Percentiles rank a stretch among this genome's conserved stretches.
These are phyloP conservation scores for Pollenia amentaria DNA, from an alignment of 2,888 invertebrate genomes.

Conservation along the genomic window DNA sequence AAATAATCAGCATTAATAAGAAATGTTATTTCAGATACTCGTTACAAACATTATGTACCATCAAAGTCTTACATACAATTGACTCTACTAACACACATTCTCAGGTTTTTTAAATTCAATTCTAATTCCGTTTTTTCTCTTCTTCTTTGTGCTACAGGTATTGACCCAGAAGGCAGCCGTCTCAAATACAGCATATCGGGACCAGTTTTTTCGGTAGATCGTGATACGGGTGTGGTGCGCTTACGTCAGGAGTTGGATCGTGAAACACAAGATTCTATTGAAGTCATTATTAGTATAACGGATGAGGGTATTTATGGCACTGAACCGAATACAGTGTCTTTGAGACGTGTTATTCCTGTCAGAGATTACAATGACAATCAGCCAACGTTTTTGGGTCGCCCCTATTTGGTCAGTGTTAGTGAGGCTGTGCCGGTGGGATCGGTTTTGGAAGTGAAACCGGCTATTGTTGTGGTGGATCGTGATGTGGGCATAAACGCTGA, in stretches of 20 bases:
- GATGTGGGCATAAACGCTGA: slow-evolving; percentile 91
- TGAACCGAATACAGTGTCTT: slow-evolving; percentile 91
- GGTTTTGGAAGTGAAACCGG: slow-evolving; percentile 86
- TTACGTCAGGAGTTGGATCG: slow-evolving; percentile 89
- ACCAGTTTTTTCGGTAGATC: slow-evolving; percentile 92
- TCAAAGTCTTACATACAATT: slow-evolving; percentile 61
- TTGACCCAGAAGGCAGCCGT: slow-evolving; percentile 90
- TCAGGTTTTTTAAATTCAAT: slow-evolving; percentile 44
- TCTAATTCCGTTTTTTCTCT: slow-evolving; percentile 22
- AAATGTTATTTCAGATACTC: slow-evolving; percentile 18
- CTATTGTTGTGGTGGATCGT: slow-evolving; percentile 89
- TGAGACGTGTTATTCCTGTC: slow-evolving; percentile 91
- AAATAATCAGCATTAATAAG: slow-evolving; percentile 48
- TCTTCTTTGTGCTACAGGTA: slow-evolving; percentile 84
- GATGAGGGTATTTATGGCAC: slow-evolving; percentile 89
- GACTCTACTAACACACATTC: slow-evolving; percentile 67
- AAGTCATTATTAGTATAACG: slow-evolving; percentile 93
- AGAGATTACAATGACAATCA: slow-evolving; percentile 93
- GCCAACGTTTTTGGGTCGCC: slow-evolving; percentile 90
- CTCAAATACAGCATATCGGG: slow-evolving; percentile 92
- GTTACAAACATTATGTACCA: slow-evolving; percentile 24
- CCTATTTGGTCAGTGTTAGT: slow-evolving; percentile 89
- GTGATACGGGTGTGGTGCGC: slow-evolving; percentile 90
- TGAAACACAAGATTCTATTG: slow-evolving; percentile 88
- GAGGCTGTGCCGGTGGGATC: slow-evolving; percentile 89